Base-by-base conservation (phyloP, 2,113 vertebrate genomes). In the Oxyruncus cristatus region DNA sequence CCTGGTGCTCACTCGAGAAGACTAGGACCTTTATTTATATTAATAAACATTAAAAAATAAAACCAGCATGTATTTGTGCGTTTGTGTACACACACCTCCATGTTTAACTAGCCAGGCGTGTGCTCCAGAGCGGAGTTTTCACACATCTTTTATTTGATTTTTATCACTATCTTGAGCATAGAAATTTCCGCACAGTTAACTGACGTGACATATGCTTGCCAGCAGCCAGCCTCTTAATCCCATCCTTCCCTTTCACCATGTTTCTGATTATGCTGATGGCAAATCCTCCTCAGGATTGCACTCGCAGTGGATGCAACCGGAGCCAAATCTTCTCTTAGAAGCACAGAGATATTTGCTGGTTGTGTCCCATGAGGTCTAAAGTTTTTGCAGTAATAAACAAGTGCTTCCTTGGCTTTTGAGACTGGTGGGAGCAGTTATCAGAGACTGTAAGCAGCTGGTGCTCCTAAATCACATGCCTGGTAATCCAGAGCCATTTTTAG, bases 261-360 rank as follows among this genome's bases (percentile, higher is more conserved):
- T 81, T 96, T 96, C 80, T 92, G 83, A 92, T 93, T 93, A 95
- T 55, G 73, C 46, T 89, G 86, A 81, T 91, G 92, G 76, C 49
- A 96, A 95, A 87, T 89, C 80, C 70, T 71, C 70, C 65, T 78
- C 89, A 89, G 84, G 33, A 67, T 84, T 95, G 80, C 61, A 65
- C 52, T 91, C 41, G 9, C 17, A 78, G 68, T 32, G 42, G 70
- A 73, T 85, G n/a, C 53, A 89, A 35, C 27, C 35, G 58, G 86
- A 95, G 79, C 70, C 84, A 92, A 78, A 72, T 68, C 58, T 88
- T 75, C 75, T 78, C 35, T 81, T 65, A 92, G 79, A 78, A 92
- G 41, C 61, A 42, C 55, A 21, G 59, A 41, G 28, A 78, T 81
- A 67, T 78, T 88, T 93, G 33, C 70, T 0, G 72, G 59, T 53